Evolutionary conservation across 2,113 vertebrate genomes (phyloP).

Genomic region (Neolamprologus falcicula): DNA sequence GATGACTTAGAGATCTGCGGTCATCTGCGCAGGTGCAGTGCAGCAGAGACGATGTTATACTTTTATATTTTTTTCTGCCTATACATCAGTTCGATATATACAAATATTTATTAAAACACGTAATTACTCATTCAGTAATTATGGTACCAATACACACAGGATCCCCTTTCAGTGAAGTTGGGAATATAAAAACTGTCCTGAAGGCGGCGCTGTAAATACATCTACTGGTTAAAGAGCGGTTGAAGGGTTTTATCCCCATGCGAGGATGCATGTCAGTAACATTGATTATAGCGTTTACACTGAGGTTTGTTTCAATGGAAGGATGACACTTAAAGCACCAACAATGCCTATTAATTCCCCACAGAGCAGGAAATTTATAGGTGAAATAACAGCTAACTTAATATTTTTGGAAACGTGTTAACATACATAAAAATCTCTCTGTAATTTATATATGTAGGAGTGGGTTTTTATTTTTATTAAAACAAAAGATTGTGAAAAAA

Average conservation of each 20-base stretch:
- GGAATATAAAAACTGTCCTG: background rate
- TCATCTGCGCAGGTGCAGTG: background rate
- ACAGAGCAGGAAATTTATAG: background rate
- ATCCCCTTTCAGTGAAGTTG: background rate
- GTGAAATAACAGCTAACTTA: background rate
- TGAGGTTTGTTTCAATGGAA: background rate
- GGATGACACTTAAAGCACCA: background rate
- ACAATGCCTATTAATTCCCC: background rate
- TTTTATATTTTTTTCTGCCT: background rate
- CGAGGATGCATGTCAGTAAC: background rate
- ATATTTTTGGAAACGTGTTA: background rate
- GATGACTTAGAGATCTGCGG: background rate
- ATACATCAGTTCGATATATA: accelerated
- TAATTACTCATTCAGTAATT: background rate
- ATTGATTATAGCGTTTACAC: background rate
- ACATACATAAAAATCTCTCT: background rate
- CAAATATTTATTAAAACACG: background rate
- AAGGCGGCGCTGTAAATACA: background rate
- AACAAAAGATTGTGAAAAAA: background rate
- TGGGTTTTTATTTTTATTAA: background rate
- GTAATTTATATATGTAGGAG: background rate
- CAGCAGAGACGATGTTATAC: background rate
- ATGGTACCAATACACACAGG: background rate
- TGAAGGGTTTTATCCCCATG: background rate
- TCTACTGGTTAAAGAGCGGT: background rate